phyloP scores from a whole-genome alignment of 2,888 invertebrate genomes.

The Oscheius sp. region DNA sequence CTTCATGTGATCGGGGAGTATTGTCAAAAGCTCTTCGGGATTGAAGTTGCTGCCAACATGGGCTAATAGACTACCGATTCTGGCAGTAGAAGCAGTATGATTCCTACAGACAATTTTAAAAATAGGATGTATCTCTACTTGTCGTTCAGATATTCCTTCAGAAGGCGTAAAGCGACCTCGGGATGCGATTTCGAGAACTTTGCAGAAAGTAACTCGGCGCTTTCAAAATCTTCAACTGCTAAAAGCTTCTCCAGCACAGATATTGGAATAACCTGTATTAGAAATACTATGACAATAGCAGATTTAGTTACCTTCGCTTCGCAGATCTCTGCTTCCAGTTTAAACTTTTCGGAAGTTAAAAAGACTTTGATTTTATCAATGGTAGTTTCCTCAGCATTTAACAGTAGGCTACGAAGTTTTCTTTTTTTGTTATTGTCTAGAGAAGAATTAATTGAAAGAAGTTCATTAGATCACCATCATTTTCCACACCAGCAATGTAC shows the following conservation, averaged over 20 bases:
- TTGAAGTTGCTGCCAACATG: slow-evolving; percentile 15
- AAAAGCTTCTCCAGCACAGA: neutral
- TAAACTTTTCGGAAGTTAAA: neutral
- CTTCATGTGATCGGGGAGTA: slow-evolving; percentile 5
- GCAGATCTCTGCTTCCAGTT: neutral
- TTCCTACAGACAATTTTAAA: neutral
- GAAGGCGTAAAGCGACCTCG: slow-evolving; percentile 4
- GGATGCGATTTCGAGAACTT: slow-evolving; percentile 6
- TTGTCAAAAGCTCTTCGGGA: slow-evolving; percentile 2
- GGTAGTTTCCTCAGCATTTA: neutral
- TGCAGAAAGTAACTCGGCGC: slow-evolving; percentile 3
- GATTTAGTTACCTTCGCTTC: neutral
- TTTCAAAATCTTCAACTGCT: neutral
- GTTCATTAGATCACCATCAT: neutral
- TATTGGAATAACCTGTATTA: neutral
- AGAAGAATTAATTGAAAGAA: neutral
- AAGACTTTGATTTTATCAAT: neutral
- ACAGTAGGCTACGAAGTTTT: slow-evolving; percentile 1
- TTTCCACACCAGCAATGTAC: neutral
- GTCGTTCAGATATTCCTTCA: slow-evolving; percentile 10
- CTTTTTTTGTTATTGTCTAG: neutral
- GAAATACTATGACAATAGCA: neutral
- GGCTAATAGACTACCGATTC: slow-evolving; percentile 17
- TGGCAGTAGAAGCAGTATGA: neutral
- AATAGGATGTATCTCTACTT: neutral